These are phyloP conservation scores for Cuniculus paca DNA, from an alignment of 2,797 vertebrate genomes.

Conservation along the genomic window DNA sequence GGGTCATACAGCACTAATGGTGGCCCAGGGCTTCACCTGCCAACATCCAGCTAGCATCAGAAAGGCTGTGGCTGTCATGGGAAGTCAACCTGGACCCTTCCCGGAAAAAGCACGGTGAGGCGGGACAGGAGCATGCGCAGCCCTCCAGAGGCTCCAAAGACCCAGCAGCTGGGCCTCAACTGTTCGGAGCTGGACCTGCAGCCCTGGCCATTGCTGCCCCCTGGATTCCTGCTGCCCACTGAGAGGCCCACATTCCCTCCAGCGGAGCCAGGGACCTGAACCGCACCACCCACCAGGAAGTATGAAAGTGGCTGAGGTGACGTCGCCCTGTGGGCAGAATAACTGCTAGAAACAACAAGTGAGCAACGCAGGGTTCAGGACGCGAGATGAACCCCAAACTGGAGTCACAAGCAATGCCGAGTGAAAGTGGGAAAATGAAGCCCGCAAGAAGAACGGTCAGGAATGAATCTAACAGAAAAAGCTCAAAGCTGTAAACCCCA, in stretches of 20 bases:
- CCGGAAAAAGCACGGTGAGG: not conserved
- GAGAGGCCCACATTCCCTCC: not conserved
- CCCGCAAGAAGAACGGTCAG: not conserved
- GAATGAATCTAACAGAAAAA: not conserved
- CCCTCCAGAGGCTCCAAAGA: not conserved
- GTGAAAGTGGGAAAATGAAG: not conserved
- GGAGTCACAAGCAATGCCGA: not conserved
- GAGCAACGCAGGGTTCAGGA: not conserved
- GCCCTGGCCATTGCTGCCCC: too few species aligned
- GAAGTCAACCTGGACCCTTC: not conserved
- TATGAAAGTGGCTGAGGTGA: not conserved
- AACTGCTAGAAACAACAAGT: not conserved
- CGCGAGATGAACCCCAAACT: not conserved
- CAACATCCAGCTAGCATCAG: not conserved
- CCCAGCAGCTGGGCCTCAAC: fast-evolving
- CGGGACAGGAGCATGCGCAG: fast-evolving
- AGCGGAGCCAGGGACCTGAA: not conserved
- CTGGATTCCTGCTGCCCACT: not conserved
- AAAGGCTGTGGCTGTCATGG: not conserved
- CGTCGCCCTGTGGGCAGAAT: too few species aligned
- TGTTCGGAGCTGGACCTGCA: not conserved
- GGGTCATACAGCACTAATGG: not conserved
- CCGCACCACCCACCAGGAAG: not conserved
- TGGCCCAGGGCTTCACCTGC: not conserved
- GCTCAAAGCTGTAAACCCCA: not conserved